Conservation (phyloP, 2,797 vertebrate genomes). For the Rhinatrema bivittatum region DNA sequence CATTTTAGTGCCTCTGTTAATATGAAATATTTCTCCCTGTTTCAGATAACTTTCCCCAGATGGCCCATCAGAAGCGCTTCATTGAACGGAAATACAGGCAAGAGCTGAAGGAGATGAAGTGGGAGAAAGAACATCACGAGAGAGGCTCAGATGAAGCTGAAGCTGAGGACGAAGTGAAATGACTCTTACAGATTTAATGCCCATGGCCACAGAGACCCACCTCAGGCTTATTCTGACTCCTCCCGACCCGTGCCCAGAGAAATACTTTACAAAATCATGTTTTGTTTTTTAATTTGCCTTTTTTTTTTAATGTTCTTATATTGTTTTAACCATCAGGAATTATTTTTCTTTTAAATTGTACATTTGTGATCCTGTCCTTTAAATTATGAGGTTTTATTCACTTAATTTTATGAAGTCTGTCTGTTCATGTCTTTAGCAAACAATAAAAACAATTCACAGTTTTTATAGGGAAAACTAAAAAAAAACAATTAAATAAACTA, state of each 20-base stretch:
- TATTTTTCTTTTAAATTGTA: too few relatives aligned
- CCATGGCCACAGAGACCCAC: slow-evolving; percentile 38
- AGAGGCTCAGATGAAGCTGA: slow-evolving; percentile 78
- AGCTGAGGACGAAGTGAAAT: slow-evolving; percentile 76
- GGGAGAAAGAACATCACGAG: slow-evolving; percentile 89
- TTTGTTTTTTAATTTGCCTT: slow-evolving; percentile 10
- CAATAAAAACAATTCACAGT: slow-evolving; percentile 42
- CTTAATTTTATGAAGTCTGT: too few relatives aligned
- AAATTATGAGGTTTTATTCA: too few relatives aligned
- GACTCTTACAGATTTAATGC: slow-evolving; percentile 41
- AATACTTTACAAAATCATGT: slow-evolving; percentile 32
- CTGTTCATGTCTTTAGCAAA: slow-evolving; percentile 16
- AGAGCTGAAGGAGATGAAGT: slow-evolving; percentile 98
- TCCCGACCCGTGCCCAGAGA: slow-evolving; percentile 38
- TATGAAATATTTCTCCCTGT: slow-evolving; percentile 51
- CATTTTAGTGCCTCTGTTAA: too few relatives aligned
- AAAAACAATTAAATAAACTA: too few relatives aligned
- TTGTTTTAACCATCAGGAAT: slow-evolving; percentile 25
- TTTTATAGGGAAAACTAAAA: slow-evolving; percentile 6
- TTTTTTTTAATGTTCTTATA: slow-evolving; percentile 5
- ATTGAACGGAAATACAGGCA: slow-evolving; percentile 97
- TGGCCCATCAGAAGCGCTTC: slow-evolving; percentile 99
- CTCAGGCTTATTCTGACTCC: slow-evolving; percentile 40
- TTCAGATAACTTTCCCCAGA: slow-evolving; percentile 99
- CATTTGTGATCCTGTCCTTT: too few relatives aligned